Evolutionary conservation across 2,888 invertebrate species (phyloP).

Genomic region (Eristalis arbustorum): DNA sequence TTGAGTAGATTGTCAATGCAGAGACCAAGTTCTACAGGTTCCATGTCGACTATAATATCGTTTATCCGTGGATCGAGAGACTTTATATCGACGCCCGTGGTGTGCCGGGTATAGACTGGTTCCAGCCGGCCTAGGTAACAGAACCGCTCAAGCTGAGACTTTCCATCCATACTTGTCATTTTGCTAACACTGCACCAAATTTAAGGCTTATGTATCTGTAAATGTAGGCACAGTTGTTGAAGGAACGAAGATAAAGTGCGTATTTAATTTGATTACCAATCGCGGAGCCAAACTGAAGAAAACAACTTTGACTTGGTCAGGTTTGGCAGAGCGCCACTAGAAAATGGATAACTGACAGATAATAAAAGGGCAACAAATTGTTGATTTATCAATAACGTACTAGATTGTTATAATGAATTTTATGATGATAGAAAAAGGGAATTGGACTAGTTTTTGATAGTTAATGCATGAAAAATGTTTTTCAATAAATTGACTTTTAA

Average conservation of each 20-base stretch:
- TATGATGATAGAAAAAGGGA: too few relatives aligned
- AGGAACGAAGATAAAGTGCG: background rate
- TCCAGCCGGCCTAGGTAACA: slow-evolving; percentile 75
- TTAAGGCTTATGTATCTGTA: too few relatives aligned
- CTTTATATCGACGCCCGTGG: slow-evolving; percentile 63
- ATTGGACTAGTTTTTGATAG: too few relatives aligned
- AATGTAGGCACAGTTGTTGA: too few relatives aligned
- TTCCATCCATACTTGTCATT: slow-evolving; percentile 32
- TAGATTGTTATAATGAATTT: slow-evolving; percentile 4
- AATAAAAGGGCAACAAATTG: slow-evolving; percentile 11
- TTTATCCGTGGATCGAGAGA: slow-evolving; percentile 56
- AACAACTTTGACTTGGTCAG: slow-evolving; percentile 6
- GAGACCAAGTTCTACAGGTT: slow-evolving; percentile 68
- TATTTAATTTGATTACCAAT: background rate
- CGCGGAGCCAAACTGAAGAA: slow-evolving; percentile 24
- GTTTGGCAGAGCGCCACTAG: slow-evolving; percentile 39
- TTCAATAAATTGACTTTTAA: too few relatives aligned
- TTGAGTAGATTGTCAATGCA: slow-evolving; percentile 71
- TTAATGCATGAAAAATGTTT: too few relatives aligned
- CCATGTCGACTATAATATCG: slow-evolving; percentile 68
- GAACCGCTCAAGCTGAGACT: slow-evolving; percentile 73
- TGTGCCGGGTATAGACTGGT: slow-evolving; percentile 73
- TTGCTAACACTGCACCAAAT: too few relatives aligned
- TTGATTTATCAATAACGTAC: slow-evolving; percentile 21
- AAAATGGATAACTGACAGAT: slow-evolving; percentile 12